Evolutionary conservation across 1,140 invertebrate genomes (phyloP).

Genomic region (Cheumatopsyche charites): DNA sequence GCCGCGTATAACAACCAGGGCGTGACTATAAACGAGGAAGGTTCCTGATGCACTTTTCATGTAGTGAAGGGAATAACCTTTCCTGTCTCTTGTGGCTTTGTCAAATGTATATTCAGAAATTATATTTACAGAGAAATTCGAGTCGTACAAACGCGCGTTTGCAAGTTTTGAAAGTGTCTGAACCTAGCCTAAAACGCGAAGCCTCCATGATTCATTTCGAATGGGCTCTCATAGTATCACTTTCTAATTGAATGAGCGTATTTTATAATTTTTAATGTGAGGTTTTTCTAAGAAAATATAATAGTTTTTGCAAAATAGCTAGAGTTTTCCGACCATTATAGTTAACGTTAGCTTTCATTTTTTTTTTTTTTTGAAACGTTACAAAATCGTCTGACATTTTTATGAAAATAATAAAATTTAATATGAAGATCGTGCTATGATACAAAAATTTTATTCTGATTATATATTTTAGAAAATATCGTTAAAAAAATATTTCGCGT

Average conservation of each 20-base stretch:
- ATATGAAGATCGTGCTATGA: too few relatives aligned
- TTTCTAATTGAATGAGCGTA: background rate
- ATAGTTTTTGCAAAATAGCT: background rate
- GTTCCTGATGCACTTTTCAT: conserved; percentile 45
- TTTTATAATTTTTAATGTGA: background rate
- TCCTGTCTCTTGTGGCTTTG: conserved; percentile 37
- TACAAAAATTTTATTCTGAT: too few relatives aligned
- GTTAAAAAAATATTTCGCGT: too few relatives aligned
- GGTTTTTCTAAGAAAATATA: too few relatives aligned
- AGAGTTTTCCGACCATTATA: background rate
- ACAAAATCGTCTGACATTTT: background rate
- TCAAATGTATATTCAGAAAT: conserved; percentile 10
- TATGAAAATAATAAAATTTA: background rate
- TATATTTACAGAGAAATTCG: background rate
- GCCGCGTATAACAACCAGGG: conserved; percentile 22
- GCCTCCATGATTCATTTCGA: background rate
- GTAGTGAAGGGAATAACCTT: conserved; percentile 39
- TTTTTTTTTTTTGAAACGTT: too few relatives aligned
- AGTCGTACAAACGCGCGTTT: background rate
- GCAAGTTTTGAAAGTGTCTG: background rate
- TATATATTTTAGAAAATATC: too few relatives aligned
- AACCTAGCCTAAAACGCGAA: background rate
- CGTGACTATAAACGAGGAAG: conserved; percentile 28
- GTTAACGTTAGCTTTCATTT: background rate
- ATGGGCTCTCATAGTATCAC: too few relatives aligned